These are phyloP conservation scores for Drosophila ironensis DNA, from an alignment of 1,140 invertebrate species.

Conservation along the genomic window DNA sequence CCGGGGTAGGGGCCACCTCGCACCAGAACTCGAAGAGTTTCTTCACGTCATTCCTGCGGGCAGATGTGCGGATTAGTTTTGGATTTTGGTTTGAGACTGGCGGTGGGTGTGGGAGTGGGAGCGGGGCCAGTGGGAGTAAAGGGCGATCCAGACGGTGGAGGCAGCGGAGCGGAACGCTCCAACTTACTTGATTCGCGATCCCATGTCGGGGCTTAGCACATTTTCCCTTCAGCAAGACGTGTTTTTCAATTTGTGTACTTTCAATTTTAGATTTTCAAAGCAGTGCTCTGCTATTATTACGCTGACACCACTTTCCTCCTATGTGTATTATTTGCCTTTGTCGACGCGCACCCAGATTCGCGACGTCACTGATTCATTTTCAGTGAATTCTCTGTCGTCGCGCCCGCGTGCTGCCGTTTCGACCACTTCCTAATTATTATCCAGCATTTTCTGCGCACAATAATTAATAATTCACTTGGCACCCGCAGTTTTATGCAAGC, in stretches of 20 bases:
- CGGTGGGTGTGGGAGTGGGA: too few species aligned
- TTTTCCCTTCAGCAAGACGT: conserved; percentile 43
- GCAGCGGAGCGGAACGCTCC: conserved; percentile 72
- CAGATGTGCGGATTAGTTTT: background rate
- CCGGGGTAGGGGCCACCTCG: conserved; percentile 86
- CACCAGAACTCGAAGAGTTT: conserved; percentile 93
- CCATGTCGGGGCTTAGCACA: conserved; percentile 70
- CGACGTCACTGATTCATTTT: conserved; percentile 65
- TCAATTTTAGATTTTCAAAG: conserved; percentile 38
- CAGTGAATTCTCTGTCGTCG: conserved; percentile 20
- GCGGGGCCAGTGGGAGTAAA: conserved; percentile 12
- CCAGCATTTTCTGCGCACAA: conserved; percentile 37
- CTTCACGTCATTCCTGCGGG: conserved; percentile 88
- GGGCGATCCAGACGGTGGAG: background rate
- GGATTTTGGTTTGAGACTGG: background rate
- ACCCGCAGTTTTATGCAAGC: conserved; percentile 53
- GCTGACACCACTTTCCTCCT: conserved; percentile 36
- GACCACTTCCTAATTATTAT: conserved; percentile 43
- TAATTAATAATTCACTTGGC: conserved; percentile 52
- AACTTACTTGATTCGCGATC: conserved; percentile 79
- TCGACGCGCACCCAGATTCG: conserved; percentile 29
- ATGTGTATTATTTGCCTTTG: conserved; percentile 56
- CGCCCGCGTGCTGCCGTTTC: conserved; percentile 10
- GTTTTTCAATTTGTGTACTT: conserved; percentile 42
- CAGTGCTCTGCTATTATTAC: conserved; percentile 40